Base-by-base conservation (phyloP, 2,888 invertebrate species). In the Drosophila falleni region DNA sequence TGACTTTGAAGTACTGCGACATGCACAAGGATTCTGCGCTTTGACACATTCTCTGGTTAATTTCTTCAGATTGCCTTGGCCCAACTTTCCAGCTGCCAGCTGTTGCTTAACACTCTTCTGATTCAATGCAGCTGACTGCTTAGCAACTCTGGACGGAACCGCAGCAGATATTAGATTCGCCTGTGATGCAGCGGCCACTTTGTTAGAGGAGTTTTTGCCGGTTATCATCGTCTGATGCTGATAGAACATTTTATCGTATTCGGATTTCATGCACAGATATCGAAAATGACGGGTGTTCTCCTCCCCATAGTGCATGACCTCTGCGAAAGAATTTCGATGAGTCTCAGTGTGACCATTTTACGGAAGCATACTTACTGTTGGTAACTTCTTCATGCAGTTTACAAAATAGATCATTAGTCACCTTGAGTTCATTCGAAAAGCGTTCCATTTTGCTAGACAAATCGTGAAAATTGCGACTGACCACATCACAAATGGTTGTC, bases 241-340 rank as follows among this genome's bases (percentile, higher is more conserved):
- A 51, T 91, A 92, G 63, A 91, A 92, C 92, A 92, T 92, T 61
- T 92, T 92, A 39, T 92, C 92, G 59, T 92, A 93, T 69, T 92
- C 92, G 0, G 92, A 91, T 60, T 92, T 92, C 93, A 92, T 92
- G 81, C 93, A 92, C 8, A 92, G 82, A 56, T 92, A 92, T 3
- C 91, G 90, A 65, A 93, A 92, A 31, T 93, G 92, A 1, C 91
- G 88, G 0, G 90, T 90, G 26, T 91, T 91, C 72, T 92, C 92
- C 64, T 92, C 92, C 8, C 93, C 92, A 47, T 91, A 92, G 31
- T 91, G 91, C 3, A 77, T 73, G 0, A 92, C 79, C 81, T 90
- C 92, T 92, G 80, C 0, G 16, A 26, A 51, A n/a, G 11, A 13
- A n/a, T 37, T 35, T 5, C 2, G 11, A 1, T 46, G 5, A 54